These are phyloP conservation scores for Blastobasis adustella DNA, from an alignment of 2,888 invertebrate genomes.

Conservation along the genomic window DNA sequence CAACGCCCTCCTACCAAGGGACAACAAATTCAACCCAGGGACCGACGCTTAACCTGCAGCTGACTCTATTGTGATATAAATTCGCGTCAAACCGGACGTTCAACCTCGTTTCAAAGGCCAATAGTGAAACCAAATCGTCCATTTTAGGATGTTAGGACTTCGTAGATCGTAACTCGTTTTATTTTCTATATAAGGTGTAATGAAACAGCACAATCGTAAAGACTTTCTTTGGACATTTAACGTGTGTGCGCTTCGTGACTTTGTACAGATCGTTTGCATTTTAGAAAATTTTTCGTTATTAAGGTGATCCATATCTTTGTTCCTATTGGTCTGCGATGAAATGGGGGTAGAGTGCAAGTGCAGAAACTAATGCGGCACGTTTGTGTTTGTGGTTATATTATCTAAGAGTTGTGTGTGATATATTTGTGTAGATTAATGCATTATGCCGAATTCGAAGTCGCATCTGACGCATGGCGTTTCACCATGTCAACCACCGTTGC, in stretches of 20 bases:
- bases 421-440: slow-evolving; percentile 47
- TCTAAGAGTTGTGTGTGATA: slow-evolving; percentile 49
- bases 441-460: slow-evolving; percentile 48
- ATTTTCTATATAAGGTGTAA: background rate
- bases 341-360: slow-evolving; percentile 18
- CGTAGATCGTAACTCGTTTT: slow-evolving; percentile 14
- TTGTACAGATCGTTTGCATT: slow-evolving; percentile 18
- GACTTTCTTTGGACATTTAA: slow-evolving; percentile 2
- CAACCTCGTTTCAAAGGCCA: slow-evolving; percentile 41
- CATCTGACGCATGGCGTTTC: slow-evolving; percentile 48
- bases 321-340: slow-evolving; percentile 43
- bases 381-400: no score
- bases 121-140: slow-evolving; percentile 42
- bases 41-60: slow-evolving; percentile 44
- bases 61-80: slow-evolving; percentile 13
- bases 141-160: slow-evolving; percentile 24
- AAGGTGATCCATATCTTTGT: slow-evolving; percentile 22
- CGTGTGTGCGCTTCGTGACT: slow-evolving; percentile 8
- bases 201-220: slow-evolving; percentile 9
- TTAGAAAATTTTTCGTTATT: slow-evolving; percentile 8
- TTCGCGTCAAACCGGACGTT: slow-evolving; percentile 25
- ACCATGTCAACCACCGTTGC: slow-evolving; percentile 36
- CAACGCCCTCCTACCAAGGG: slow-evolving; percentile 46
- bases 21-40: slow-evolving; percentile 52
- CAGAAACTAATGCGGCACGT: slow-evolving; percentile 10